phyloP scores from a whole-genome alignment of 2,797 vertebrate genomes.

The Cheracebus regulus region DNA sequence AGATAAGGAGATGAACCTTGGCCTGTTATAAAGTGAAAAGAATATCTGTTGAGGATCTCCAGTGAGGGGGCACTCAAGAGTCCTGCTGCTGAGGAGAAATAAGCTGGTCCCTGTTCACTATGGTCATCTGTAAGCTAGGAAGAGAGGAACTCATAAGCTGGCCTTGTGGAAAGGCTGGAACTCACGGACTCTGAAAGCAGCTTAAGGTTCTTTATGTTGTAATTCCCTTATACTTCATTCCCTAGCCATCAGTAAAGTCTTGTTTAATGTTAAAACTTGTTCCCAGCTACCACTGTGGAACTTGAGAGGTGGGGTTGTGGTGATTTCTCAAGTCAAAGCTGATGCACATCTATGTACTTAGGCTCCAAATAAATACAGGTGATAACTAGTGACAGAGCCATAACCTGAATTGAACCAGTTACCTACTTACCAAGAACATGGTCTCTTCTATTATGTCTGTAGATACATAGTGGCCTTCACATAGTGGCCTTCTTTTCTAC shows the following conservation, averaged over 20 bases:
- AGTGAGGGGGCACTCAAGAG: background rate
- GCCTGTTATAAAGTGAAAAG: background rate
- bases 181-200: background rate
- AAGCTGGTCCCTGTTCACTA: background rate
- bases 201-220: background rate
- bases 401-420: conserved; percentile 34
- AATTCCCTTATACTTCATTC: background rate
- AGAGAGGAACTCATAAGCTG: background rate
- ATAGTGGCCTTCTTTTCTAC: background rate
- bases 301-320: background rate
- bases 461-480: background rate
- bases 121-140: background rate
- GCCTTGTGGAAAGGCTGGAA: background rate
- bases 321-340: background rate
- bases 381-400: background rate
- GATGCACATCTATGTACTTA: background rate
- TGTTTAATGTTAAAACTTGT: background rate
- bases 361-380: background rate
- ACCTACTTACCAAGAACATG: background rate
- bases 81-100: background rate
- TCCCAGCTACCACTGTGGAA: background rate
- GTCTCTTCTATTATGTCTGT: background rate
- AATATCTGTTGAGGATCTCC: background rate
- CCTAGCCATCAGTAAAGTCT: background rate
- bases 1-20: background rate